These are phyloP conservation scores for Porites australiensis DNA, from an alignment of 64 coral and sea anemone genomes.

Conservation along the genomic window DNA sequence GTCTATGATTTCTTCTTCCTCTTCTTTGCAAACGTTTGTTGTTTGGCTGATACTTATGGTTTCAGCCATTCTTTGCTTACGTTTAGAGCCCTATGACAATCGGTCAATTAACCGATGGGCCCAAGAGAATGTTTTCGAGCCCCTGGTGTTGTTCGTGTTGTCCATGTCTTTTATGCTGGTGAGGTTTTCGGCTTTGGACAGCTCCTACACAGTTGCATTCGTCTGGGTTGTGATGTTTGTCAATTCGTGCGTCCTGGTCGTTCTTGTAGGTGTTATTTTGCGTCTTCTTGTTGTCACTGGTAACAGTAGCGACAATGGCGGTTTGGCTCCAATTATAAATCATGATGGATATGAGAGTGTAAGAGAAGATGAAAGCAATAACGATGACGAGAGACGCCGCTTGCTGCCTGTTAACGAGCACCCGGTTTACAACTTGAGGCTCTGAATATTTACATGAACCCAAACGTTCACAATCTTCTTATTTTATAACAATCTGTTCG, in stretches of 20 bases:
- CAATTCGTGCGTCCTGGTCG: constrained; percentile 8
- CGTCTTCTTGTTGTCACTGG: background rate
- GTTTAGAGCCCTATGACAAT: background rate
- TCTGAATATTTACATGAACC: too few relatives aligned
- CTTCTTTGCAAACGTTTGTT: constrained; percentile 30
- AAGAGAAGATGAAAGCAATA: too few relatives aligned
- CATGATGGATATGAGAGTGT: too few relatives aligned
- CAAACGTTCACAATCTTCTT: too few relatives aligned
- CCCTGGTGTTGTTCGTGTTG: background rate
- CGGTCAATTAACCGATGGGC: background rate
- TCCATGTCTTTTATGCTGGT: constrained; percentile 55
- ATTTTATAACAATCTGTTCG: background rate
- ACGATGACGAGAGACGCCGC: too few relatives aligned
- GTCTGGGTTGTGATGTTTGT: constrained; percentile 49
- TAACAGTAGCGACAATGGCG: too few relatives aligned
- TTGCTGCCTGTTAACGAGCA: too few relatives aligned
- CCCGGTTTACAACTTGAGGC: too few relatives aligned
- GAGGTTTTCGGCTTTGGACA: constrained; percentile 48
- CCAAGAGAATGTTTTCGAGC: background rate
- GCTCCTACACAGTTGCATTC: background rate
- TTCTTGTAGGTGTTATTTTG: background rate
- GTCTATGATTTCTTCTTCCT: constrained; percentile 43
- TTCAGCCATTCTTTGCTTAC: constrained; percentile 1
- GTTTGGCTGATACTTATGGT: constrained; percentile 28
- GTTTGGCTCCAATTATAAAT: too few relatives aligned